These are phyloP conservation scores for Nomada fucata DNA, from an alignment of 2,888 invertebrate genomes.

Conservation along the genomic window DNA sequence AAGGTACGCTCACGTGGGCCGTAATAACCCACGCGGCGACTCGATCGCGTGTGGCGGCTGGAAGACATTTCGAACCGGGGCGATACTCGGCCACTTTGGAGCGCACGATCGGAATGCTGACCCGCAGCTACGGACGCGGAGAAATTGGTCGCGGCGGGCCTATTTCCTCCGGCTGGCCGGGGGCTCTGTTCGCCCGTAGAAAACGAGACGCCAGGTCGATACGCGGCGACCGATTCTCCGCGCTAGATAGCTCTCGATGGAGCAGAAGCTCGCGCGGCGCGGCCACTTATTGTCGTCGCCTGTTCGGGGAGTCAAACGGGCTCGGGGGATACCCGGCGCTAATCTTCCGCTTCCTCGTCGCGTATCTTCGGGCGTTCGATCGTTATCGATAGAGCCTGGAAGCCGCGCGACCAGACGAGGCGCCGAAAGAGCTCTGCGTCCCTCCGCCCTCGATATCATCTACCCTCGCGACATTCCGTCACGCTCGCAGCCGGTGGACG, in stretches of 20 bases:
- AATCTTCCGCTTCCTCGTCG: too few relatives aligned
- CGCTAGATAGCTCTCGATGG: background rate
- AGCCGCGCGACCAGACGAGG: background rate
- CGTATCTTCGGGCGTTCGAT: background rate
- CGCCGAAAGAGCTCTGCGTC: background rate
- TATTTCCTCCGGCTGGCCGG: background rate
- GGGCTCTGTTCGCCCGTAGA: background rate
- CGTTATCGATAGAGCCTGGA: conserved; percentile 4
- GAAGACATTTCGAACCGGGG: background rate
- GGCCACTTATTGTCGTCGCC: too few relatives aligned
- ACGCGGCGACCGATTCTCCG: background rate
- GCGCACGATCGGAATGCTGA: conserved; percentile 3
- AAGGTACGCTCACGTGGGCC: conserved; percentile 21
- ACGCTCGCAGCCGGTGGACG: background rate
- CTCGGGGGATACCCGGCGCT: too few relatives aligned
- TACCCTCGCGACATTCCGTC: background rate
- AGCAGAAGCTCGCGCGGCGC: background rate
- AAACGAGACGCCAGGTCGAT: background rate
- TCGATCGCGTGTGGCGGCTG: background rate
- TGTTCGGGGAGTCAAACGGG: too few relatives aligned
- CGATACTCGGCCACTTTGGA: background rate
- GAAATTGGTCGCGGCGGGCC: background rate
- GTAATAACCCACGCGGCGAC: conserved; percentile 21
- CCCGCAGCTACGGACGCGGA: background rate
- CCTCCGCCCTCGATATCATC: background rate